Evolutionary conservation across 1,140 invertebrate genomes (phyloP).

Genomic region (Aphidius gifuensis): DNA sequence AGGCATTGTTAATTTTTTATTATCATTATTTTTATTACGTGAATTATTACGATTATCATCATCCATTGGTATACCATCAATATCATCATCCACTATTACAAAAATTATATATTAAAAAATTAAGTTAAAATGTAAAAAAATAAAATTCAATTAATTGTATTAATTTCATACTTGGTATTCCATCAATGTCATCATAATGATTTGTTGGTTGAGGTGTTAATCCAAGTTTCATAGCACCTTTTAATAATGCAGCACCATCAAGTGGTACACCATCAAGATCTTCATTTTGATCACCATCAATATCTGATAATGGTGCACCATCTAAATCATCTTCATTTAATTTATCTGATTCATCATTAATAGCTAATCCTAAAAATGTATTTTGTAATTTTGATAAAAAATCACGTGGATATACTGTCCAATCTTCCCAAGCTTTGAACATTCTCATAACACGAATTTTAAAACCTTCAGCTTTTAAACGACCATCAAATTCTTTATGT

Average conservation of each 20-base stretch:
- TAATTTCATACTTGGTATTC: slow-evolving; percentile 63
- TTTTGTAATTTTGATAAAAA: slow-evolving; percentile 88
- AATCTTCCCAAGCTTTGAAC: slow-evolving; percentile 97
- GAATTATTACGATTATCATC: slow-evolving; percentile 46
- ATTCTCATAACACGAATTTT: slow-evolving; percentile 92
- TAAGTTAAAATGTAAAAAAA: slow-evolving; percentile 11
- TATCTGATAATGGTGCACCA: slow-evolving; percentile 65
- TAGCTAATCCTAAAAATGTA: slow-evolving; percentile 75
- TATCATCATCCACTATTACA: slow-evolving; percentile 72
- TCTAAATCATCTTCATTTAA: slow-evolving; percentile 62
- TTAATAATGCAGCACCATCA: slow-evolving; percentile 76
- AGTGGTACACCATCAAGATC: slow-evolving; percentile 79
- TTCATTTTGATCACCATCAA: slow-evolving; percentile 61
- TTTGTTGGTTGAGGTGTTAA: slow-evolving; percentile 49
- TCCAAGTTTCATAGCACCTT: slow-evolving; percentile 63
- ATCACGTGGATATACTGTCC: slow-evolving; percentile 93
- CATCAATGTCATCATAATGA: slow-evolving; percentile 70
- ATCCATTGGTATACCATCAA: slow-evolving; percentile 79
- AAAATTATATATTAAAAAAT: too few species aligned
- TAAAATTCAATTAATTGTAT: slow-evolving; percentile 12
- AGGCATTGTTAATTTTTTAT: slow-evolving; percentile 48
- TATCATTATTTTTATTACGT: slow-evolving; percentile 42
- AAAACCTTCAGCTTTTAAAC: slow-evolving; percentile 94
- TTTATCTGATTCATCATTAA: slow-evolving; percentile 48
- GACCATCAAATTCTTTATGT: slow-evolving; percentile 77